Conservation (phyloP, 1,140 invertebrate species). For the Hormaphis cornu region DNA sequence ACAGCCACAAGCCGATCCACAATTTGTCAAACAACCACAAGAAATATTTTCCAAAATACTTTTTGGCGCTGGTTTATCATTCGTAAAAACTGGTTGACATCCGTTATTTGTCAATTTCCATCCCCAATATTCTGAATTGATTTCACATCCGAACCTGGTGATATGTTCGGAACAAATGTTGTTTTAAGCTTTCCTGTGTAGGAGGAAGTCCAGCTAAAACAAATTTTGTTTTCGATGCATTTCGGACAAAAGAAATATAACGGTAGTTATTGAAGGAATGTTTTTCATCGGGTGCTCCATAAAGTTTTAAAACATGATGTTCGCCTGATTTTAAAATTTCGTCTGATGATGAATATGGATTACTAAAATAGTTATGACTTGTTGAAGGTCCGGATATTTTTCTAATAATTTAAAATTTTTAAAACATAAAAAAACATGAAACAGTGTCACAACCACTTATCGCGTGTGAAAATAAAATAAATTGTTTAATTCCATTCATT, state of each 20-base stretch:
- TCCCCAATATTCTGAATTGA: slow-evolving; percentile 1
- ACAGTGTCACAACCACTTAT: slow-evolving; percentile 35
- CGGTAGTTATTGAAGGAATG: not conserved
- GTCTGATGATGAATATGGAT: not conserved
- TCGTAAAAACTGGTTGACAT: not conserved
- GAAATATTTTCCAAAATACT: slow-evolving; percentile 6
- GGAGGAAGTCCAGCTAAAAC: slow-evolving; percentile 1
- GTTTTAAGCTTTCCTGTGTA: not conserved
- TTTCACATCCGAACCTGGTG: not conserved
- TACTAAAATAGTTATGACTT: not conserved
- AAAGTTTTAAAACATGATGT: not conserved
- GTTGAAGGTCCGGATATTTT: slow-evolving; percentile 8
- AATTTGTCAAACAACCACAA: slow-evolving; percentile 4
- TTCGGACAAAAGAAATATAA: slow-evolving; percentile 5
- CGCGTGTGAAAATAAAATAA: slow-evolving; percentile 35
- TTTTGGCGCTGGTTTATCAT: not conserved
- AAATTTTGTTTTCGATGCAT: not conserved
- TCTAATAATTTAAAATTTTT: slow-evolving; percentile 15
- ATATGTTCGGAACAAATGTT: not conserved
- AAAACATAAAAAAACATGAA: slow-evolving; percentile 32
- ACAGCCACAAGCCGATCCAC: not conserved
- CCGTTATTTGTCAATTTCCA: not conserved
- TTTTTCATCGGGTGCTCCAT: slow-evolving; percentile 6
- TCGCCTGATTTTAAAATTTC: slow-evolving; percentile 12
- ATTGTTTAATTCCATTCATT: not conserved